Conservation (phyloP, 2,113 vertebrate genomes). For the Propithecus coquereli region DNA sequence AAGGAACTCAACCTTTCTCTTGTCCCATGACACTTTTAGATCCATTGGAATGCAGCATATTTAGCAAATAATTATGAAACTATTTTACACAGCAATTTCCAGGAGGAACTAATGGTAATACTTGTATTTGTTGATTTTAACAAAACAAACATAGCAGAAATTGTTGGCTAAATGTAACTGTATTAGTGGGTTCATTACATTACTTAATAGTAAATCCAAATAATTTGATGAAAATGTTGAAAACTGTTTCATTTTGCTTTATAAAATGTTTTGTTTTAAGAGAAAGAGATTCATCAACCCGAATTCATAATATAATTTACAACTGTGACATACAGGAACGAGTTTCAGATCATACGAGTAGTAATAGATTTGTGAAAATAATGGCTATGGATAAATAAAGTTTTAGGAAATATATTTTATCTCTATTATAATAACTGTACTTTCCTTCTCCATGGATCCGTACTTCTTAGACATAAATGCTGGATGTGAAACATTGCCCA, state of each 20-base stretch:
- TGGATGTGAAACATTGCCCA: not conserved
- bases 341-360: not conserved
- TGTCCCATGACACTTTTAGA: not conserved
- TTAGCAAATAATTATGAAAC: not conserved
- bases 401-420: not conserved
- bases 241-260: not conserved
- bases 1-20: not conserved
- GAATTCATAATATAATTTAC: not conserved
- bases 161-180: not conserved
- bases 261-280: not conserved
- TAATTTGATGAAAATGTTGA: not conserved
- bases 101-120: not conserved
- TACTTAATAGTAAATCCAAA: not conserved
- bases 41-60: not conserved
- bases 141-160: not conserved
- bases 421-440: not conserved
- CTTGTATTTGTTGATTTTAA: slow-evolving; percentile 2
- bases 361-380: not conserved
- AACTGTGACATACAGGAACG: not conserved
- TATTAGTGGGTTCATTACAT: not conserved
- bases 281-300: not conserved
- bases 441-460: not conserved
- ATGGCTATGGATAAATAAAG: not conserved
- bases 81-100: not conserved
- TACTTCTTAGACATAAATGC: not conserved